A percentile compares a stretch with the other conserved stretches of the same genome.
Conservation (phyloP, 2,888 invertebrate species). For the Suillia variegata region DNA sequence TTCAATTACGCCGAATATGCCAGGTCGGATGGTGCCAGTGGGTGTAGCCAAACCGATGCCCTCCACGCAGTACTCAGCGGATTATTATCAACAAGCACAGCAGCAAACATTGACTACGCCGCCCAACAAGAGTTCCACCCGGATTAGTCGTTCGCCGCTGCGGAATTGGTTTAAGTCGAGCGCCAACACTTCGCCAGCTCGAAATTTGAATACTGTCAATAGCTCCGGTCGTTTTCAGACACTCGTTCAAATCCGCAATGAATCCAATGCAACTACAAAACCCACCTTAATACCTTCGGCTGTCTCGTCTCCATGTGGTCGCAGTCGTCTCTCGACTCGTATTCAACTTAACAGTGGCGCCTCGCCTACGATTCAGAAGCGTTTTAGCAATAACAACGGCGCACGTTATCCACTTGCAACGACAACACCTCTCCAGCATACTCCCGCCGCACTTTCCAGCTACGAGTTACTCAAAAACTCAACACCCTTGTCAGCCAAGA, state of each 20-base stretch:
- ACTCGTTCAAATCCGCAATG: constrained; percentile 52
- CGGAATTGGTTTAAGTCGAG: constrained; percentile 25
- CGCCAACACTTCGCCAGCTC: constrained; percentile 9
- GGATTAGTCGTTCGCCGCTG: constrained; percentile 22
- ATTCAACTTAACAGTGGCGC: constrained; percentile 41
- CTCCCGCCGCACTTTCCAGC: constrained; percentile 18
- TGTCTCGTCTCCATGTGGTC: constrained; percentile 23
- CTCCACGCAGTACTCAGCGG: constrained; percentile 40
- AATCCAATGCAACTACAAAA: constrained; percentile 27
- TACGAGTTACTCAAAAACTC: constrained; percentile 15
- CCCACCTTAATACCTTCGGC: too few relatives aligned
- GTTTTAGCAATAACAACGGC: neutral
- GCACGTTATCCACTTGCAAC: constrained; percentile 19
- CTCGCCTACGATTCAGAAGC: constrained; percentile 18
- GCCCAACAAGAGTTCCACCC: neutral
- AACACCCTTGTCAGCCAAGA: neutral
- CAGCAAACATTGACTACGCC: too few relatives aligned
- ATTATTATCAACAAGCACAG: constrained; percentile 21
- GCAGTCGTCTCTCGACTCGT: constrained; percentile 38
- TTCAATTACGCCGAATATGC: constrained; percentile 56
- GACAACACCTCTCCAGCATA: constrained; percentile 14
- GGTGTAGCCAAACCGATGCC: constrained; percentile 60
- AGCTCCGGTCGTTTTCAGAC: constrained; percentile 50
- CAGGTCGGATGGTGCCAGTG: constrained; percentile 56
- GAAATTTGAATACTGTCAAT: constrained; percentile 1